Evolutionary conservation across 2,113 vertebrate species (phyloP).

Genomic region (Notiomystis cincta): DNA sequence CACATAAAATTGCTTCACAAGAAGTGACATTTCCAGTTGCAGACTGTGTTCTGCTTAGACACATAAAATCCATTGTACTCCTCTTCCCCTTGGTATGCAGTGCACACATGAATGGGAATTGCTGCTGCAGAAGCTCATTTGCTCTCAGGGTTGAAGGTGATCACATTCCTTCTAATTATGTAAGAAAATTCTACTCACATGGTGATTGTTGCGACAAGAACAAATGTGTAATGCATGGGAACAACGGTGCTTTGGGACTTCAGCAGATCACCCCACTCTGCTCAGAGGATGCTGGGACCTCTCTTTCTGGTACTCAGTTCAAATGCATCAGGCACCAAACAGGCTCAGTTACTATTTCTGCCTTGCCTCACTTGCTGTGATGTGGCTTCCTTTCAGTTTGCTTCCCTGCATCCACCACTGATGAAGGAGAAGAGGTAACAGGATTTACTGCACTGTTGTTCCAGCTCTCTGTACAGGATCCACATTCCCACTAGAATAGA

Average conservation of each 20-base stretch:
- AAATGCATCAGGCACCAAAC: neutral
- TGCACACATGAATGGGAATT: neutral
- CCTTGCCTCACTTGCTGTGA: neutral
- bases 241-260: neutral
- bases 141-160: neutral
- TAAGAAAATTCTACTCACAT: neutral
- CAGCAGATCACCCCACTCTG: neutral
- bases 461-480: neutral
- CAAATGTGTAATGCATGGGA: neutral
- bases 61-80: neutral
- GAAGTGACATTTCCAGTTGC: neutral
- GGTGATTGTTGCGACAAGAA: neutral
- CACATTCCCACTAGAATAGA: neutral
- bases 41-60: neutral
- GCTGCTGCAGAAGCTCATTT: neutral
- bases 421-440: neutral
- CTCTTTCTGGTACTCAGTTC: neutral
- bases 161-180: neutral
- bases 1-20: neutral
- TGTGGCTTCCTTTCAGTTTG: neutral
- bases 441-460: neutral
- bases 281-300: neutral
- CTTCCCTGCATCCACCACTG: neutral
- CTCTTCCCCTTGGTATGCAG: neutral
- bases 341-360: neutral